Percentiles rank a stretch among this genome's conserved stretches.
phyloP scores from a whole-genome alignment of 2,888 invertebrate species.

The Drosophila cognata region DNA sequence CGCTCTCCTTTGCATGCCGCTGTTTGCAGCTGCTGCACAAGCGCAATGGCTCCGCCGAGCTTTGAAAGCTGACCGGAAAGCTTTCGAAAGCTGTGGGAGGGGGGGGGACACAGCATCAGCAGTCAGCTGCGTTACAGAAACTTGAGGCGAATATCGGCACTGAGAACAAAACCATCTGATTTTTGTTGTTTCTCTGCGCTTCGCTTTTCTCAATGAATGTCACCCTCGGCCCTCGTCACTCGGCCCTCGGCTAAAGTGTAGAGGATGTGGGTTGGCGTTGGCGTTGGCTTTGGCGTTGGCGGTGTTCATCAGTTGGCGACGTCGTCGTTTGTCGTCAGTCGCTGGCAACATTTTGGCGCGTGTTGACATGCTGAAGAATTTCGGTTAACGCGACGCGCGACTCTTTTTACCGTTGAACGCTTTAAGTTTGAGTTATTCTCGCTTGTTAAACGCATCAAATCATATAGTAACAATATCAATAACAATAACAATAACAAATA shows the following conservation, averaged over 20 bases:
- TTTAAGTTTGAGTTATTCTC: constrained; percentile 56
- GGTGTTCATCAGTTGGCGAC: constrained; percentile 46
- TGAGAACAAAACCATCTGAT: constrained; percentile 72
- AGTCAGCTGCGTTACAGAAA: constrained; percentile 58
- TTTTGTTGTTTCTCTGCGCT: constrained; percentile 62
- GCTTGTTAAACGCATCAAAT: constrained; percentile 56
- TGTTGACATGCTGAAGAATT: constrained; percentile 83
- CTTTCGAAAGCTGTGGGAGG: constrained; percentile 11
- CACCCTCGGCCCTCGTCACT: constrained; percentile 2
- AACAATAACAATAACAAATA: constrained; percentile 8
- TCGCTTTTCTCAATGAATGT: constrained; percentile 66
- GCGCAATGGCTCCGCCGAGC: constrained; percentile 26
- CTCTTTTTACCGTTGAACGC: constrained; percentile 76
- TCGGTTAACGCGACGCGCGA: constrained; percentile 74
- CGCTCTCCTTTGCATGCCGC: constrained; percentile 3
- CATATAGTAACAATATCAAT: constrained; percentile 33
- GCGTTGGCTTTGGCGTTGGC: neutral
- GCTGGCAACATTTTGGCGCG: constrained; percentile 85
- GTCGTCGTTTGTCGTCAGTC: constrained; percentile 75
- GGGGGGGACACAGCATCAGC: constrained; percentile 62
- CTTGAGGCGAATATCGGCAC: constrained; percentile 55
- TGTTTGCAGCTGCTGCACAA: constrained; percentile 51
- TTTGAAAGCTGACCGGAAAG: constrained; percentile 4
- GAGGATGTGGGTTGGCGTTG: constrained; percentile 17
- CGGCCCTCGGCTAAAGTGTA: neutral